These are phyloP conservation scores for Chaetodon trifascialis DNA, from an alignment of 2,113 vertebrate genomes.

Conservation along the genomic window DNA sequence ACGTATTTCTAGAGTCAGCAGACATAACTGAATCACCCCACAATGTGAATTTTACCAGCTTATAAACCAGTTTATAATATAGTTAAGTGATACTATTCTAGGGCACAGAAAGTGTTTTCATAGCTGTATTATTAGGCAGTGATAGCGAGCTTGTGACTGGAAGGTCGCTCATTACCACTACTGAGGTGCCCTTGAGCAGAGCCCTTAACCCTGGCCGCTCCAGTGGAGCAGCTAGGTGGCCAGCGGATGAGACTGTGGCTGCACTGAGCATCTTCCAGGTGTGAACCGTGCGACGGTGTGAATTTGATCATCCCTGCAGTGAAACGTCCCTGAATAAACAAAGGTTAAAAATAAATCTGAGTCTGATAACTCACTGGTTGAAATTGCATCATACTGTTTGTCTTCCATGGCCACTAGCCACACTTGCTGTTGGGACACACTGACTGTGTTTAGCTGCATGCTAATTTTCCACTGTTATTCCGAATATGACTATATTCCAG, in stretches of 20 bases:
- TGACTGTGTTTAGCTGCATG: neutral
- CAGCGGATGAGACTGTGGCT: too few species aligned
- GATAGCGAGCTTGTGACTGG: too few species aligned
- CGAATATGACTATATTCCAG: too few species aligned
- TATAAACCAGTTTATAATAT: neutral
- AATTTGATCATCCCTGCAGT: too few species aligned
- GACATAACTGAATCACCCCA: slow-evolving; percentile 4
- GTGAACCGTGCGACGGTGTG: too few species aligned
- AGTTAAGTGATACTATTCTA: neutral
- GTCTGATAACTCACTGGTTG: neutral
- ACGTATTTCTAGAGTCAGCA: slow-evolving; percentile 44
- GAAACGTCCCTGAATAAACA: too few species aligned
- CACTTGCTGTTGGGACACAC: neutral
- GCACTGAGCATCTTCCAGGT: too few species aligned
- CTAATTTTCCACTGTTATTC: too few species aligned
- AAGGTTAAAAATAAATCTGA: neutral
- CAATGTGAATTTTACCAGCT: neutral
- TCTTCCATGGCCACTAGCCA: neutral
- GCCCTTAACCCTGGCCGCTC: too few species aligned
- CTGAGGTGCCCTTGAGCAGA: too few species aligned
- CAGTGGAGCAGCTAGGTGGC: too few species aligned
- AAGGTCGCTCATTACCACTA: too few species aligned
- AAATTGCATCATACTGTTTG: neutral
- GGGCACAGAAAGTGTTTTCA: neutral
- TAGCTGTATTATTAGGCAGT: neutral